Evolutionary conservation across 2,797 vertebrate species (phyloP).

Genomic region (Tauraco hartlaubi): DNA sequence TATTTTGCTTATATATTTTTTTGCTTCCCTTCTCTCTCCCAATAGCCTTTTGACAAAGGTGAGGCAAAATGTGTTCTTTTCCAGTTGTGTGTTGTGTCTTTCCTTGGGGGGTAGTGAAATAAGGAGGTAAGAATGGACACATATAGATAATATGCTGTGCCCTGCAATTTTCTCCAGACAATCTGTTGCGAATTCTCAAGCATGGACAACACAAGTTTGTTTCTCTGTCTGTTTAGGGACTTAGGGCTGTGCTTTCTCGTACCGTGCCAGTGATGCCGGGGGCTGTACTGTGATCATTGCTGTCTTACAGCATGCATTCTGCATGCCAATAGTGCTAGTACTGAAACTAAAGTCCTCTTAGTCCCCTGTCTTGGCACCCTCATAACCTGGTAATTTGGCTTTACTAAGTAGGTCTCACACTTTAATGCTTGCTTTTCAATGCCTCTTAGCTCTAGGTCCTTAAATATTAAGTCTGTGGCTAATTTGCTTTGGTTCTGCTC

Average conservation of each 20-base stretch:
- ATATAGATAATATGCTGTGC: neutral
- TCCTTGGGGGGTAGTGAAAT: neutral
- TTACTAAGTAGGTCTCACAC: neutral
- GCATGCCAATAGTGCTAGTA: neutral
- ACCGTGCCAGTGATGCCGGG: neutral
- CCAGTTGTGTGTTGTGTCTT: accelerated
- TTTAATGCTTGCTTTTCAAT: neutral
- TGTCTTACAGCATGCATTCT: neutral
- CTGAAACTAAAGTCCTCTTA: neutral
- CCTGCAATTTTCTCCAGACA: neutral
- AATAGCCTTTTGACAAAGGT: neutral
- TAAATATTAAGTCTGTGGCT: neutral
- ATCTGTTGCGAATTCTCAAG: neutral
- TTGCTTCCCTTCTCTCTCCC: neutral
- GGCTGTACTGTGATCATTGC: neutral
- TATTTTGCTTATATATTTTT: neutral
- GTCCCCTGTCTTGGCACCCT: neutral
- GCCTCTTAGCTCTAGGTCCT: neutral
- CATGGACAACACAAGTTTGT: too few species aligned
- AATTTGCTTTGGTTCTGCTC: neutral
- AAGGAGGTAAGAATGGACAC: neutral
- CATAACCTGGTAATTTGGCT: neutral
- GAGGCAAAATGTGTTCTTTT: neutral
- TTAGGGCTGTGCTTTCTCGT: neutral
- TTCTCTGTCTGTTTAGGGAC: neutral